A percentile compares a stretch with the other conserved stretches of the same genome.
Evolutionary conservation across 2,888 invertebrate species (phyloP).

Genomic region (Steinernema hermaphroditum): DNA sequence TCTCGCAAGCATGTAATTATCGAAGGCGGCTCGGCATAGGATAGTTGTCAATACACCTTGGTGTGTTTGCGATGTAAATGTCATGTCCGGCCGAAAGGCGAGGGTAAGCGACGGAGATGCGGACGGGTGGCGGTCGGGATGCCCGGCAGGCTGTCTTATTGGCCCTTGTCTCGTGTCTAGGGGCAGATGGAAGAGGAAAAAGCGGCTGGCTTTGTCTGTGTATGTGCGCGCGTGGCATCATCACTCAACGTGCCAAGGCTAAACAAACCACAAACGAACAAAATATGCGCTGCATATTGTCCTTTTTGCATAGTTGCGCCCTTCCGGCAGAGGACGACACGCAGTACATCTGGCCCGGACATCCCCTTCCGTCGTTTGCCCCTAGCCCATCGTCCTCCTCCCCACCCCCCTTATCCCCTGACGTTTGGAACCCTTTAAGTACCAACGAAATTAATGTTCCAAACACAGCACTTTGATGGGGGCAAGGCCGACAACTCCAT

Average conservation of each 20-base stretch:
- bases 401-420: not conserved
- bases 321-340: conserved; percentile 14
- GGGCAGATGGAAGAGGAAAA: conserved; percentile 19
- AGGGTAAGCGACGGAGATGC: not conserved
- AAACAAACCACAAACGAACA: conserved; percentile 29
- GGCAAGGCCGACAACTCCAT: no score
- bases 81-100: conserved; percentile 15
- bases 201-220: conserved; percentile 30
- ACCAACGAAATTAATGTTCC: not conserved
- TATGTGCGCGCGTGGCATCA: conserved; percentile 29
- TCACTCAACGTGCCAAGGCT: conserved; percentile 30
- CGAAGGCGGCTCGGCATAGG: not conserved
- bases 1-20: conserved; percentile 16
- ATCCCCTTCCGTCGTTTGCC: not conserved
- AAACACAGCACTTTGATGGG: no score
- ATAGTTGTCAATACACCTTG: conserved; percentile 1
- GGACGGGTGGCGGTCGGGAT: conserved; percentile 23
- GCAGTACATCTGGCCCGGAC: not conserved
- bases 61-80: conserved; percentile 22
- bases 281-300: conserved; percentile 29
- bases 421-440: conserved; percentile 3
- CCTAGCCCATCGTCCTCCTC: not conserved
- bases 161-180: conserved; percentile 20
- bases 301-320: conserved; percentile 18
- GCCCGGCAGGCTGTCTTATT: conserved; percentile 25